These are phyloP conservation scores for Platycheirus rosarum DNA, from an alignment of 2,888 invertebrate species.

Conservation along the genomic window DNA sequence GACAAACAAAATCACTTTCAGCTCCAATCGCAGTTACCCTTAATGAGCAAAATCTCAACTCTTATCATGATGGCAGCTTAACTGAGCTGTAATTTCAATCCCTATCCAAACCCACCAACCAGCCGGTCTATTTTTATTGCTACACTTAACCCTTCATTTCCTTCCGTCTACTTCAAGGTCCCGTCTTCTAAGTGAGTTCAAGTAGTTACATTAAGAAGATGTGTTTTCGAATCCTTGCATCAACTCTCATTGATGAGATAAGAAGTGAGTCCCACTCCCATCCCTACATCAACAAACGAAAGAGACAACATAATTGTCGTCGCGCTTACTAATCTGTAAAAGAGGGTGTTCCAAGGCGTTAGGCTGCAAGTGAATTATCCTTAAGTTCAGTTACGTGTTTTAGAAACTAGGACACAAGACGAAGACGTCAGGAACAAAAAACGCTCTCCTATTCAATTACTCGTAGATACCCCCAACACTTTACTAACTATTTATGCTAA, in stretches of 20 bases:
- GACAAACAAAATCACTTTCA: conserved; percentile 54
- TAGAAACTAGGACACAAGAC: not conserved
- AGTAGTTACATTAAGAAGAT: conserved; percentile 43
- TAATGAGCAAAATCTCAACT: conserved; percentile 66
- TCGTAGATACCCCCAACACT: conserved; percentile 59
- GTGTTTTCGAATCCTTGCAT: conserved; percentile 57
- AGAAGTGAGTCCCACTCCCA: not conserved
- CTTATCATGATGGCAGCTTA: conserved; percentile 43
- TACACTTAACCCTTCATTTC: conserved; percentile 59
- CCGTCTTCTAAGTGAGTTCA: conserved; percentile 56
- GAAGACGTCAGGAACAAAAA: too few species aligned
- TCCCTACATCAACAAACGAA: not conserved
- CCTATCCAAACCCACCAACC: not conserved
- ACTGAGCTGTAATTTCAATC: conserved; percentile 36
- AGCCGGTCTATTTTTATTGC: conserved; percentile 55
- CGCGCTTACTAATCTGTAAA: conserved; percentile 50
- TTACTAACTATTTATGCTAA: conserved; percentile 70
- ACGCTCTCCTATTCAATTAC: conserved; percentile 67
- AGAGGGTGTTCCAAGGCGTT: conserved; percentile 20
- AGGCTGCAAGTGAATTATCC: conserved; percentile 53
- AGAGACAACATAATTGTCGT: conserved; percentile 31
- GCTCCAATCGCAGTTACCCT: conserved; percentile 55
- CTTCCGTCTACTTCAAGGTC: not conserved
- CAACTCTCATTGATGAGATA: conserved; percentile 55
- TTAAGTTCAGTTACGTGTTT: conserved; percentile 51